A percentile compares a stretch with the other conserved stretches of the same genome.
Conservation (phyloP, 2,113 vertebrate species). For the Canis aureus region DNA sequence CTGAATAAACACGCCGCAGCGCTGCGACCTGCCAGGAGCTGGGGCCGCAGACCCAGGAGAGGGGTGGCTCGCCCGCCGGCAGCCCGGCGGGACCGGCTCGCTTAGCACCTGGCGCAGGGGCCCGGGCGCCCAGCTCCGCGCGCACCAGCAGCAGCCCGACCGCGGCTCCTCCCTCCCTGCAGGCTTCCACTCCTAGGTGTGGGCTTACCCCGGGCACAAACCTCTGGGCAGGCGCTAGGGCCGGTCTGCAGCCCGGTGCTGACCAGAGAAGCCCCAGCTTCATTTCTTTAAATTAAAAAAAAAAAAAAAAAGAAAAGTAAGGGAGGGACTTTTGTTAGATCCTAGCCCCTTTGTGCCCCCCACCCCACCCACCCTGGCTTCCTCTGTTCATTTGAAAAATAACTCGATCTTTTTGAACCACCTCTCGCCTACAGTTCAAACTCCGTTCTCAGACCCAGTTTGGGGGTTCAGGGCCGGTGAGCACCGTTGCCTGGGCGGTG, state of each 20-base stretch:
- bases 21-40: conserved; percentile 80
- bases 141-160: background rate
- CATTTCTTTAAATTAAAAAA: background rate
- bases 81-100: background rate
- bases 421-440: background rate
- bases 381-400: background rate
- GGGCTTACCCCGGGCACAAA: background rate
- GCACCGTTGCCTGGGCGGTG: background rate
- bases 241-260: background rate
- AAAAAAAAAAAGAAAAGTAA: background rate
- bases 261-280: conserved; percentile 14
- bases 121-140: background rate
- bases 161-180: background rate
- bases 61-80: conserved; percentile 73
- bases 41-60: conserved; percentile 61
- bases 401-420: background rate
- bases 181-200: background rate
- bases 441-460: background rate
- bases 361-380: background rate
- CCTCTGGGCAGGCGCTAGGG: background rate
- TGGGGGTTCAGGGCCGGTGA: background rate
- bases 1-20: conserved; percentile 83
- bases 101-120: conserved; percentile 20
- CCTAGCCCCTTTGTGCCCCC: background rate
- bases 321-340: background rate